phyloP scores from a whole-genome alignment of 2,113 vertebrate species.

The Peromyscus californicus region DNA sequence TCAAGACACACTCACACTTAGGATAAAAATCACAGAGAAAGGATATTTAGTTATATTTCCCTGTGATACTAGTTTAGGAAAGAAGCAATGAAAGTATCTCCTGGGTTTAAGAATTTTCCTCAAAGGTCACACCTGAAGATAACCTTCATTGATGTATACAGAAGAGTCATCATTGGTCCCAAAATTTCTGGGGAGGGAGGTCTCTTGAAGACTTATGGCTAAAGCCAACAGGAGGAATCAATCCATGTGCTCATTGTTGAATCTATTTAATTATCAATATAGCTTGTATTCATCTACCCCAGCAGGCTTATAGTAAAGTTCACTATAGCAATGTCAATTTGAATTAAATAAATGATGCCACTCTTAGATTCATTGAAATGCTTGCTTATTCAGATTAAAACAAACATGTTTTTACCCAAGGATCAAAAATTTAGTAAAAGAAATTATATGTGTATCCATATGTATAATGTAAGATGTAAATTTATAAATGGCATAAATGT shows the following conservation, averaged over 20 bases:
- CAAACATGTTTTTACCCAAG: not conserved
- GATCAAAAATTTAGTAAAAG: not conserved
- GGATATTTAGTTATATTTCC: slow-evolving; percentile 1
- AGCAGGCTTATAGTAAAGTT: not conserved
- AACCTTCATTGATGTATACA: not conserved
- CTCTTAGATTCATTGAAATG: not conserved
- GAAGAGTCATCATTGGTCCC: fast-evolving
- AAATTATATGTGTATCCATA: not conserved
- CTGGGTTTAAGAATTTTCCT: not conserved
- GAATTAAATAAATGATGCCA: slow-evolving; percentile 35
- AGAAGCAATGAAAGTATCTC: not conserved
- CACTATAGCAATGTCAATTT: not conserved
- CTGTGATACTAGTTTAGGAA: not conserved
- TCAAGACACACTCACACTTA: not conserved
- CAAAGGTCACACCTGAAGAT: not conserved
- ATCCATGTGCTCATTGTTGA: not conserved
- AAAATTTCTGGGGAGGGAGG: not conserved
- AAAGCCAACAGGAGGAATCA: not conserved
- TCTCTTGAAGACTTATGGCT: not conserved
- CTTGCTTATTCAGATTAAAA: not conserved
- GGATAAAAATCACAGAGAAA: slow-evolving; percentile 24
- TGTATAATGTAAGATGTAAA: not conserved
- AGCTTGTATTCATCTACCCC: not conserved
- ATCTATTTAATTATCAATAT: slow-evolving; percentile 41
- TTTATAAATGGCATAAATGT: not conserved